Evolutionary conservation across 2,888 invertebrate species (phyloP), one percentile per base, ranked within the genome.

Genomic region (Pristionchus exspectatus): DNA sequence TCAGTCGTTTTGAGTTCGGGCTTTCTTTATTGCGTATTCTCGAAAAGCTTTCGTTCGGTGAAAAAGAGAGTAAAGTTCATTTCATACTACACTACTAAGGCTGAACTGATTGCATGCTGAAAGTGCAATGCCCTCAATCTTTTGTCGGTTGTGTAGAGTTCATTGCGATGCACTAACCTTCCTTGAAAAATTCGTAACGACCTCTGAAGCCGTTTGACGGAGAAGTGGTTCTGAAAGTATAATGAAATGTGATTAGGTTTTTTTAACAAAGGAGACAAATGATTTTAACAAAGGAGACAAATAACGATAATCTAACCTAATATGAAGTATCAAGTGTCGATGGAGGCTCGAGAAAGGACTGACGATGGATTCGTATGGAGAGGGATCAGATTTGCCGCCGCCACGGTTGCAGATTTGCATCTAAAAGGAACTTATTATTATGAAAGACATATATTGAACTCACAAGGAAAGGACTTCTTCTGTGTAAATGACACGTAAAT

Each of bases 321-420:
- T 81, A 27, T 81, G 81, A 9, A 81, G 50, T 81, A 81, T 54
- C 81, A 81, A 16, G 54, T 81, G 81, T 27, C 81, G 24, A 27
- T 81, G 50, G 27, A 81, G 81, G 27, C 81, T 81, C 5, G 81
- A 44, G 81, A 81, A 81, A 0, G 81, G 81, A 54, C 81, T 81
- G 10, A 50, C 44, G 44, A 81, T 81, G n/a, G 27, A 9, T 27
- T 81, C 81, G 21, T 81, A 81, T 2, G 81, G 50, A n/a, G 81
- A 81, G 0, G 81, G 50, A 54, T 81, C 81, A 18, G n/a, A 27
- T 27, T 50, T 44, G 24, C 50, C 44, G 2, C 50, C 81, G 54
- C 81, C 81, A 10, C 81, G 54, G 14, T 81, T 81, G 18, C 81
- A 81, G 81, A 81, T 81, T 50, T 81, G 81, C 10, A 81, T 81